Evolutionary conservation across 2,113 vertebrate species (phyloP), one percentile per base, ranked within the genome.

Genomic region (Cervus canadensis): DNA sequence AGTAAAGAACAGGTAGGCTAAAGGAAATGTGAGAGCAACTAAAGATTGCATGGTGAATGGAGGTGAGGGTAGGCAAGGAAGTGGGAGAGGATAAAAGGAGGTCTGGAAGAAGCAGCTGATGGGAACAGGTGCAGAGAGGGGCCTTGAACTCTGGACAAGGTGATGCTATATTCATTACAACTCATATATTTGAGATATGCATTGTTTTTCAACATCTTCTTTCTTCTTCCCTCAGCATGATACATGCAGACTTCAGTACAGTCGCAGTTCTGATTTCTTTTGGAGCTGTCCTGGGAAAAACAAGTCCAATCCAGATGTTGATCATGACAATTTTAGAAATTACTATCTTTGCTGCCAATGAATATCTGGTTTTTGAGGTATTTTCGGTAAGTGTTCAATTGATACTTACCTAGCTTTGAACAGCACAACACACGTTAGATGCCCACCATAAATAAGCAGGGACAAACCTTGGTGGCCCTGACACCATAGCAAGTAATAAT

Each of bases 161-260:
- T 4, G 15, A 23, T 12, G 25, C 54, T 76, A 0, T 15, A 17
- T 33, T 82, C 11, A 62, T 59, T 40, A 17, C 4, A 36, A 9
- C 26, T 81, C 48, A 23, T 23, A 48, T 62, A 40, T 92, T 92
- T 94, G 33, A 16, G 78, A 17, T 89, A 0, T 93, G 2, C 23
- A 17, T 62, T 95, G 21, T 14, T 95, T 9, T 30, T 94, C 43
- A 62, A 3, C 10, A 11, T 91, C 67, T 88, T 95, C 94, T 62
- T 93, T 84, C 13, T 87, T 95, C 0, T 74, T 14, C 45, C 91
- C 82, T 91, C 85, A 99, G 99, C 79, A 99, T 99, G 98, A 99
- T 99, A 97, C 99, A 99, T 23, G 99, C 99, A 94, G 99, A 99
- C 98, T 99, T 99, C 98, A 99, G 99, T 95, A 99, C 99, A 83